Base-by-base conservation (phyloP, 2,113 vertebrate species). In the Mobula hypostoma region DNA sequence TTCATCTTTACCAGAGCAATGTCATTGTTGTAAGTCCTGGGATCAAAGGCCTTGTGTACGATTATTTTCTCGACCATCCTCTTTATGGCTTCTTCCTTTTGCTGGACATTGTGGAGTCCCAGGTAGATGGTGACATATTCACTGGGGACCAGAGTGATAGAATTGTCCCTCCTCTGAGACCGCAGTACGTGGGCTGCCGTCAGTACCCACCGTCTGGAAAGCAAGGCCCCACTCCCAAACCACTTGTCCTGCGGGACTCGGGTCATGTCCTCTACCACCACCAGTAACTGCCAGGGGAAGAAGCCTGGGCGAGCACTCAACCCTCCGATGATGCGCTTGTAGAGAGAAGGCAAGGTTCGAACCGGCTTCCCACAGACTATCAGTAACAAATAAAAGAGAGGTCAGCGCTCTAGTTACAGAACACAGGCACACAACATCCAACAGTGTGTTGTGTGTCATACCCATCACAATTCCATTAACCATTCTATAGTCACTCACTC, bases 251-350 rank as follows among this genome's bases (percentile, higher is more conserved):
- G 97, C 0, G 98, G 98, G 9, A 99, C 97, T 14, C 99, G 97
- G 0, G 98, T 98, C 92, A 95, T 96, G 21, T 99, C 99, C 95
- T 99, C 97, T 82, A 99, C 98, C 72, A 98, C 97, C 12, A 99
- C 98, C 40, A 99, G 97, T 0, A 97, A 98, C 96, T 99, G 99
- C 99, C 99, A 99, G 0, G 99, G 99, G 95, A 99, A 99, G 94
- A 98, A 97, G 21, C 99, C 99, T 0, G 97, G 97, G 85, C 97
- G 97, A 0, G 99, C 98, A 0, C 96, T 96, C 0, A 97, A 97
- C 12, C 99, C 99, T 0, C 98, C 99, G 0, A 99, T 98, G 17
- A 99, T 98, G 56, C 99, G 96, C 96, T 99, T 99, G 95, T 97
- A 96, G 90, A 98, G 96, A 27, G 95, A 94, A 0, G 98, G 98